These are phyloP conservation scores for Lottia gigantea DNA, from an alignment of 2,888 invertebrate species.

Conservation along the genomic window DNA sequence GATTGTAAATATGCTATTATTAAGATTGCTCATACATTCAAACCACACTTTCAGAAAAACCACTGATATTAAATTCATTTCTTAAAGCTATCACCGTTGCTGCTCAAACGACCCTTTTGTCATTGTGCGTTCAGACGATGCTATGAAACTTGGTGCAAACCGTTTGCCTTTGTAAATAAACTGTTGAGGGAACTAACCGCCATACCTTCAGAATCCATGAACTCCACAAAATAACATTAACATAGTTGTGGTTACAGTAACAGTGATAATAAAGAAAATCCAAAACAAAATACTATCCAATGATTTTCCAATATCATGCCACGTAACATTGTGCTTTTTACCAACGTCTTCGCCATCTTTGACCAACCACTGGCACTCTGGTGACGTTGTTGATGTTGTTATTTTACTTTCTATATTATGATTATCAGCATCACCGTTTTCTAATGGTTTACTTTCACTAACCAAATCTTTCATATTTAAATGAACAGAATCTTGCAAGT, in stretches of 20 bases:
- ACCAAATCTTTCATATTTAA: conserved; percentile 2
- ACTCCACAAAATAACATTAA: conserved; percentile 25
- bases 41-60: too few relatives aligned
- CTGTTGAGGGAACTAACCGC: too few relatives aligned
- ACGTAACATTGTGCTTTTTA: conserved; percentile 25
- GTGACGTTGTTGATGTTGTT: conserved; percentile 5
- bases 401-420: conserved; percentile 3
- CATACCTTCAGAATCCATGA: background rate
- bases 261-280: conserved; percentile 40
- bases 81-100: too few relatives aligned
- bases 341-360: conserved; percentile 2
- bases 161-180: too few relatives aligned
- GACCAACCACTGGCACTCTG: conserved; percentile 10
- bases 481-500: background rate
- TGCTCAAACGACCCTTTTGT: too few relatives aligned
- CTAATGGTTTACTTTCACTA: conserved; percentile 6
- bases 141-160: too few relatives aligned
- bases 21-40: too few relatives aligned
- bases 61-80: too few relatives aligned
- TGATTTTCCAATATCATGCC: conserved; percentile 40
- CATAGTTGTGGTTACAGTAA: conserved; percentile 32
- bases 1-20: too few relatives aligned
- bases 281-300: conserved; percentile 43
- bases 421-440: conserved; percentile 4
- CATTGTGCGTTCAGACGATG: too few relatives aligned